Evolutionary conservation across 92 coral and sea anemone genomes (phyloP).

Genomic region (Phenganax stokvisi): DNA sequence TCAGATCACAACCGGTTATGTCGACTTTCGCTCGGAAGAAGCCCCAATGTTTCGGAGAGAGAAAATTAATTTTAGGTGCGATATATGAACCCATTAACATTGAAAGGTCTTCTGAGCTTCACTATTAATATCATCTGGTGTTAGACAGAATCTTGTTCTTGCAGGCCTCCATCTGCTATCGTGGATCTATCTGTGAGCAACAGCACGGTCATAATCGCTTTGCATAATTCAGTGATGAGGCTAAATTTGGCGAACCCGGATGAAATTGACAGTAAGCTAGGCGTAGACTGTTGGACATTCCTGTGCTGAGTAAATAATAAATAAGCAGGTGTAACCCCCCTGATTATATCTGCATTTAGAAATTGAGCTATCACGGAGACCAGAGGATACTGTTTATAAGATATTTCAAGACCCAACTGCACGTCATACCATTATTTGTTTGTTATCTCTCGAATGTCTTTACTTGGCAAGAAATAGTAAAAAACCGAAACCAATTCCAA

Average conservation of each 20-base stretch:
- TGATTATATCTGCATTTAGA: conserved; percentile 35
- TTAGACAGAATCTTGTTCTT: not conserved
- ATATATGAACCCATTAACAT: not conserved
- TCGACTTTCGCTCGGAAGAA: conserved; percentile 77
- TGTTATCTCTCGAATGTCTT: conserved; percentile 82
- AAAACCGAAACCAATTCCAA: conserved; percentile 80
- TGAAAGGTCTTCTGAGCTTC: not conserved
- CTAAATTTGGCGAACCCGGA: conserved; percentile 76
- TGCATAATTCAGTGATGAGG: conserved; percentile 72
- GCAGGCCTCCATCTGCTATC: conserved; percentile 87
- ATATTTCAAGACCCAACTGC: conserved; percentile 92
- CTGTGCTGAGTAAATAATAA: not conserved
- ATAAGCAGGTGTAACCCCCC: not conserved
- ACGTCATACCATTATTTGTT: conserved; percentile 73
- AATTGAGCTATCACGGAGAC: conserved; percentile 70
- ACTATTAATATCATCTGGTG: no score
- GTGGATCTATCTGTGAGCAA: conserved; percentile 74
- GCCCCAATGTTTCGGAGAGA: conserved; percentile 84
- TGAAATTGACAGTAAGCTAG: conserved; percentile 74
- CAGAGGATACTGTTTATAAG: conserved; percentile 78
- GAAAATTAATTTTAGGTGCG: conserved; percentile 81
- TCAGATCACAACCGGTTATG: conserved; percentile 77
- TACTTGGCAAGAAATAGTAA: conserved; percentile 84
- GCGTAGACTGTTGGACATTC: not conserved
- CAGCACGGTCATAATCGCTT: conserved; percentile 74